These are phyloP conservation scores for Archips xylosteana DNA, from an alignment of 2,888 invertebrate genomes.

Conservation along the genomic window DNA sequence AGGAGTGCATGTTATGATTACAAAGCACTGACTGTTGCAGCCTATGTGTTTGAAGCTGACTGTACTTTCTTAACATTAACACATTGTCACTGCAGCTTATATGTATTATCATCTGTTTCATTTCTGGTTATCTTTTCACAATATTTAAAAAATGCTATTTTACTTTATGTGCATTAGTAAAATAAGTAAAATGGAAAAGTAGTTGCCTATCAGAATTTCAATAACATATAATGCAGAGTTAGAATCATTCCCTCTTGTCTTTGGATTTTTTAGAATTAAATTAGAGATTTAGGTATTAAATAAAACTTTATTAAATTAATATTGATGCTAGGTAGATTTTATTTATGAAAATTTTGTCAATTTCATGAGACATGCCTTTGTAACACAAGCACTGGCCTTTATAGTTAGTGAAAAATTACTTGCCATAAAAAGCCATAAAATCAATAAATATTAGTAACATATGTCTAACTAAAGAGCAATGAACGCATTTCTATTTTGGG, in stretches of 20 bases:
- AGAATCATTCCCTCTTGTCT: too few species aligned
- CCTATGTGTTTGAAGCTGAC: neutral
- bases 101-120: slow-evolving; percentile 16
- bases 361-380: neutral
- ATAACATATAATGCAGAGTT: neutral
- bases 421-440: too few species aligned
- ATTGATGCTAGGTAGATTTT: too few species aligned
- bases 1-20: neutral
- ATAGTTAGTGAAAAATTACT: neutral
- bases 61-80: slow-evolving; percentile 14
- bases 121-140: neutral
- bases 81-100: slow-evolving; percentile 32
- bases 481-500: neutral
- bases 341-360: neutral
- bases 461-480: neutral
- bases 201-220: neutral
- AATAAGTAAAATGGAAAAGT: neutral
- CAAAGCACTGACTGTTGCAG: neutral
- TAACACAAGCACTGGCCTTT: neutral
- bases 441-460: neutral
- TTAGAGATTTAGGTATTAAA: too few species aligned
- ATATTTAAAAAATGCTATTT: neutral
- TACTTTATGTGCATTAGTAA: neutral
- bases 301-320: too few species aligned
- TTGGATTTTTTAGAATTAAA: too few species aligned